Percentiles rank a stretch among this genome's conserved stretches.
phyloP scores from a whole-genome alignment of 2,113 vertebrate genomes.

The Candoia aspera region DNA sequence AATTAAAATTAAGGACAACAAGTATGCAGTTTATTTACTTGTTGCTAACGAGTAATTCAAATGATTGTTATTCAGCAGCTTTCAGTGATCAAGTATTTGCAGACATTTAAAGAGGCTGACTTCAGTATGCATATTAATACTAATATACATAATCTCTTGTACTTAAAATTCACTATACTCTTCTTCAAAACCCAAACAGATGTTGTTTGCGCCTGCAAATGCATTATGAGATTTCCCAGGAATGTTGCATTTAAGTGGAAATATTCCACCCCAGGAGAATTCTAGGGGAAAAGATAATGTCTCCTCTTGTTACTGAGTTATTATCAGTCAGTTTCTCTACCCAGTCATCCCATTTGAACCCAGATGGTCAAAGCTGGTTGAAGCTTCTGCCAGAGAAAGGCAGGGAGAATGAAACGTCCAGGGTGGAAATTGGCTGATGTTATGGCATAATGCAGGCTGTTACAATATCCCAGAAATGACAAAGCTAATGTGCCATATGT shows the following conservation, averaged over 20 bases:
- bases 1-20: background rate
- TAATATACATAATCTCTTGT: background rate
- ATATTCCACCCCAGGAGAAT: background rate
- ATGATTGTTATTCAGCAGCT: background rate
- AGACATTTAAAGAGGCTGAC: background rate
- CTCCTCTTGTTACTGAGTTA: background rate
- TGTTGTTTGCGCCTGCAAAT: background rate
- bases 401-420: background rate
- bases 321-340: background rate
- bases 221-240: background rate
- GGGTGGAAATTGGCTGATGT: background rate
- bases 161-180: background rate
- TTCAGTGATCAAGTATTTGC: background rate
- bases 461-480: background rate
- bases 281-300: background rate
- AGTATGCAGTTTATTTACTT: background rate
- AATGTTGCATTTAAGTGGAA: background rate
- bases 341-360: background rate
- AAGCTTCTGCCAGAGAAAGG: background rate
- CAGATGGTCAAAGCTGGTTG: background rate
- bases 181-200: background rate
- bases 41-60: background rate
- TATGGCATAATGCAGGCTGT: background rate
- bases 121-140: background rate
- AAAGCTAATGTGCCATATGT: no score